A percentile compares a stretch with the other conserved stretches of the same genome.
Conservation (phyloP, 2,797 vertebrate species). For the Enteromius trimaculatus region DNA sequence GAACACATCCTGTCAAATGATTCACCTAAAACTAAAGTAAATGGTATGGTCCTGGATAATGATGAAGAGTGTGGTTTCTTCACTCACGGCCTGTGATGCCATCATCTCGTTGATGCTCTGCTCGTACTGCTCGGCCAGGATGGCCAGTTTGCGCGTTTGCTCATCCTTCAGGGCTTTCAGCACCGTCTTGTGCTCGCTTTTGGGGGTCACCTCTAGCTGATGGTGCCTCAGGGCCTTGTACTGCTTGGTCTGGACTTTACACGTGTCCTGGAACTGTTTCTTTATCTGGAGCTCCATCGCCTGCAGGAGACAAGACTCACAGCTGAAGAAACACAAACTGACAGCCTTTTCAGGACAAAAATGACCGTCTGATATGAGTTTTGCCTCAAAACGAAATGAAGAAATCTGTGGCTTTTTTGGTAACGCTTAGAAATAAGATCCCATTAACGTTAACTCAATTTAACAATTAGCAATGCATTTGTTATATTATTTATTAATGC, state of each 20-base stretch:
- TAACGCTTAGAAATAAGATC: not conserved
- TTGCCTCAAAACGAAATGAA: not conserved
- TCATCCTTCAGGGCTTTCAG: constrained; percentile 96
- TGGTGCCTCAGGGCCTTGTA: constrained; percentile 99
- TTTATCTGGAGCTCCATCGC: constrained; percentile 99
- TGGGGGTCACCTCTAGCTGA: constrained; percentile 98
- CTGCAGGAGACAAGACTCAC: constrained; percentile 69
- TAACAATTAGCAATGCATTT: not conserved
- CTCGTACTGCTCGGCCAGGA: constrained; percentile 93
- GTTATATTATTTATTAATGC: not conserved
- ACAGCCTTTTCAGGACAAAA: not conserved
- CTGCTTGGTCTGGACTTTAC: constrained; percentile 99
- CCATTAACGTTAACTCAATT: not conserved
- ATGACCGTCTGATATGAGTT: not conserved
- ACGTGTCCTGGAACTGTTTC: constrained; percentile 99
- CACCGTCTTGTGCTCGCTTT: constrained; percentile 98
- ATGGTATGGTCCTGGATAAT: not conserved
- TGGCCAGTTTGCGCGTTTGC: constrained; percentile 93
- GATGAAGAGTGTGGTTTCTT: not conserved
- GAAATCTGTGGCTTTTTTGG: not conserved
- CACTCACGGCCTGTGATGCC: constrained; percentile 95
- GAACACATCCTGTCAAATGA: too few species aligned
- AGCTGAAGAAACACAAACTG: not conserved
- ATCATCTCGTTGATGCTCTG: constrained; percentile 99
- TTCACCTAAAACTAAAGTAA: too few species aligned